Conservation (phyloP, 2,797 vertebrate genomes). For the Onychomys arenicola region DNA sequence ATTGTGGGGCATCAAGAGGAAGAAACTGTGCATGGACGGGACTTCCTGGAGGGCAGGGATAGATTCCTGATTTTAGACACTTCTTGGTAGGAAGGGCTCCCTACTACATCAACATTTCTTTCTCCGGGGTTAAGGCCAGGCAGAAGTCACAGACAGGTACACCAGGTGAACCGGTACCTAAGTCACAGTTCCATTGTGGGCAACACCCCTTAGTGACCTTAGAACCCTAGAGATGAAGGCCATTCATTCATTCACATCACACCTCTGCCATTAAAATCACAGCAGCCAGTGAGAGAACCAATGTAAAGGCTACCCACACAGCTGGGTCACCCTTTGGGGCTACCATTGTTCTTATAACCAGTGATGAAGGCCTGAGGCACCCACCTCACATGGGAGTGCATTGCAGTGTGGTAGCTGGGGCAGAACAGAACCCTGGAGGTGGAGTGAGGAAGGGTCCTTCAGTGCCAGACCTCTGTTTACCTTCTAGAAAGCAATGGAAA, state of each 20-base stretch:
- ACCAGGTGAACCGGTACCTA: neutral
- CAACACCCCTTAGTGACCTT: neutral
- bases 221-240: neutral
- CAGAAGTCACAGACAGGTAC: neutral
- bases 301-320: neutral
- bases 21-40: neutral
- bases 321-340: neutral
- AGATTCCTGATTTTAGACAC: neutral
- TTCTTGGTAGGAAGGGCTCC: neutral
- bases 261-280: neutral
- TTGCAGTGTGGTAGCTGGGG: neutral
- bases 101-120: neutral
- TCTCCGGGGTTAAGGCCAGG: neutral
- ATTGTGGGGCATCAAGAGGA: fast-evolving
- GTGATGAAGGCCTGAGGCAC: too few relatives aligned
- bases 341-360: neutral
- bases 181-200: too few relatives aligned
- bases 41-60: neutral
- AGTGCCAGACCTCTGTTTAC: neutral
- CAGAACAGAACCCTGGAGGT: neutral
- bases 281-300: fast-evolving
- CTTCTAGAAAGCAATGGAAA: neutral
- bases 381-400: neutral
- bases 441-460: neutral
- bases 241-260: neutral